Conservation (phyloP, 1,140 invertebrate species). For the Atopsyche davidsoni region DNA sequence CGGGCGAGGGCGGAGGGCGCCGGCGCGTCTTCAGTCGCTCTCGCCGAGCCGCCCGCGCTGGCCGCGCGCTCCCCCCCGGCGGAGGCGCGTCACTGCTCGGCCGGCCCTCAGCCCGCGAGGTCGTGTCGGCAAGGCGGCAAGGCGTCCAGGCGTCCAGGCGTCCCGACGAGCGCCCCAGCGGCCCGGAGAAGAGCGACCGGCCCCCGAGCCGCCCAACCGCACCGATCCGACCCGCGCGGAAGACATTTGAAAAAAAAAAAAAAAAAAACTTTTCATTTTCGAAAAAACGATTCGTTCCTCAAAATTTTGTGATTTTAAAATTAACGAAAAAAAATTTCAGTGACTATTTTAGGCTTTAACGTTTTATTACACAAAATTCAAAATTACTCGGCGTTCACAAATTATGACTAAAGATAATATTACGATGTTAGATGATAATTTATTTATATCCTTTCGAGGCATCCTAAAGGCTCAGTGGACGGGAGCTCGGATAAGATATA, state of each 20-base stretch:
- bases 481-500: too few species aligned
- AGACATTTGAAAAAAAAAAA: constrained; percentile 19
- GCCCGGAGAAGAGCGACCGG: too few species aligned
- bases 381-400: constrained; percentile 23
- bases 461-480: too few species aligned
- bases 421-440: constrained; percentile 21
- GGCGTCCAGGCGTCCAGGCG: constrained; percentile 8
- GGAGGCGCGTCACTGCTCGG: constrained; percentile 25
- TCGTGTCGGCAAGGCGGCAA: too few species aligned
- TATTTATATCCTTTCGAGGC: constrained; percentile 12
- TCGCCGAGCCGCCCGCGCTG: constrained; percentile 21
- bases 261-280: too few species aligned
- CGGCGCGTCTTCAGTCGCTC: constrained; percentile 21
- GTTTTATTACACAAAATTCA: constrained; percentile 20
- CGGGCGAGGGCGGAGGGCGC: constrained; percentile 15
- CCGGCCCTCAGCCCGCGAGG: constrained; percentile 25
- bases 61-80: constrained; percentile 19
- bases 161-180: too few species aligned
- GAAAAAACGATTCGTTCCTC: constrained; percentile 32
- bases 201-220: too few species aligned
- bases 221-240: constrained; percentile 5
- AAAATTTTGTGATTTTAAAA: constrained; percentile 32
- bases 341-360: constrained; percentile 28
- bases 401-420: constrained; percentile 13
- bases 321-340: constrained; percentile 28